Conservation (phyloP, 2,113 vertebrate genomes). For the Empidonax traillii region DNA sequence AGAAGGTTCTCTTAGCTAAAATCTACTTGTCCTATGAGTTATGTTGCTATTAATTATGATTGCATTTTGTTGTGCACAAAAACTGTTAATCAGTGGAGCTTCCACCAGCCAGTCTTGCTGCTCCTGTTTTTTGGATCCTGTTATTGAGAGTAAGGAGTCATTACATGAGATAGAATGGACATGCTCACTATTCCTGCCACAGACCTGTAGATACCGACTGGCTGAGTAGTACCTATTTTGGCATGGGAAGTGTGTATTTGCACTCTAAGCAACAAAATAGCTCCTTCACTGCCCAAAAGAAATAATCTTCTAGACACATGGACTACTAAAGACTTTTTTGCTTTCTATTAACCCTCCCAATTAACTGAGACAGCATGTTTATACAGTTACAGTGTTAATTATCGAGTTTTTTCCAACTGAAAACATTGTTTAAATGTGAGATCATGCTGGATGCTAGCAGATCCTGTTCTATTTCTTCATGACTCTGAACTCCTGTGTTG, state of each 20-base stretch:
- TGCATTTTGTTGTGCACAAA: background rate
- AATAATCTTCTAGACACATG: background rate
- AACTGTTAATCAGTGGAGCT: background rate
- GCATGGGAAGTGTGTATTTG: background rate
- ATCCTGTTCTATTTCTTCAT: background rate
- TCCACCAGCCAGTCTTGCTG: background rate
- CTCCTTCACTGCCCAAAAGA: background rate
- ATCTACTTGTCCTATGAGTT: background rate
- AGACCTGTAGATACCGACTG: background rate
- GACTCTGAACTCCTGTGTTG: background rate
- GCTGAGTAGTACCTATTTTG: background rate
- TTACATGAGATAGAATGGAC: background rate
- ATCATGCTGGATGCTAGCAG: rapidly evolving
- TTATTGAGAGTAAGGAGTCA: background rate
- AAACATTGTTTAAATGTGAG: background rate
- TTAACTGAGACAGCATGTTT: background rate
- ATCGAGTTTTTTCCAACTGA: background rate
- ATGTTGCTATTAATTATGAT: background rate
- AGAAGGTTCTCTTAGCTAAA: background rate
- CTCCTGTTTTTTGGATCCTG: background rate
- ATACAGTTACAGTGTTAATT: background rate
- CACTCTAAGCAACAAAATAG: background rate
- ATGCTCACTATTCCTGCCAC: background rate
- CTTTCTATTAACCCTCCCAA: background rate
- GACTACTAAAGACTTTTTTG: background rate